Conservation (phyloP, 2,113 vertebrate genomes). For the Atrichornis clamosus region DNA sequence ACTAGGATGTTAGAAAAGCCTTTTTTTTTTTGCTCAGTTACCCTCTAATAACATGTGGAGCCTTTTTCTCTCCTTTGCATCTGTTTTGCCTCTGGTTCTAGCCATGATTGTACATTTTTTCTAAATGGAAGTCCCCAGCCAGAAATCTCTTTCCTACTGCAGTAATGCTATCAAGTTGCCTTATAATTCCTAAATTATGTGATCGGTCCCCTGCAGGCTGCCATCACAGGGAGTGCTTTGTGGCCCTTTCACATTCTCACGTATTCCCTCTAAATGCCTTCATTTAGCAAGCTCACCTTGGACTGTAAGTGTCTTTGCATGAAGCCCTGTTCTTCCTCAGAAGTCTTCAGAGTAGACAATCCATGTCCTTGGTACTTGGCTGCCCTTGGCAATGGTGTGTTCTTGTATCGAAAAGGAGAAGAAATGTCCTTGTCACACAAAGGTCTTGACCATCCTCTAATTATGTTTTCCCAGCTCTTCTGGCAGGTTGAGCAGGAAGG, state of each 20-base stretch:
- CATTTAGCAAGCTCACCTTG: background rate
- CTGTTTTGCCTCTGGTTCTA: background rate
- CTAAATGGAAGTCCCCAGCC: background rate
- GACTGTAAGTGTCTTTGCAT: background rate
- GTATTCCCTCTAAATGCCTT: background rate
- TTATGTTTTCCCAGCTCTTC: background rate
- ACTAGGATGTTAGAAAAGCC: background rate
- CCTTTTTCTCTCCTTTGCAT: background rate
- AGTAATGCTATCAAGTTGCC: background rate
- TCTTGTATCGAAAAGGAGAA: background rate
- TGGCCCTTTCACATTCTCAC: background rate
- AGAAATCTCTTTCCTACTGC: background rate
- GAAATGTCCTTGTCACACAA: background rate
- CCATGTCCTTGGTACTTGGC: background rate
- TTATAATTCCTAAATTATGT: background rate
- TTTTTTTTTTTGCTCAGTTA: background rate
- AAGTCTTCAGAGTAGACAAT: background rate
- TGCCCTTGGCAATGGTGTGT: background rate
- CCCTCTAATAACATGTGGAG: background rate
- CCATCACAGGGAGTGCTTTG: background rate
- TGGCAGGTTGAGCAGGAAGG: background rate
- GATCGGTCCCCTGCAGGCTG: background rate
- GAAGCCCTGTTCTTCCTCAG: background rate
- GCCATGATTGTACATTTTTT: background rate
- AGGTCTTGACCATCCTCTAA: background rate